phyloP scores from a whole-genome alignment of 2,888 invertebrate genomes.

The Ormyrus nitidulus region DNA sequence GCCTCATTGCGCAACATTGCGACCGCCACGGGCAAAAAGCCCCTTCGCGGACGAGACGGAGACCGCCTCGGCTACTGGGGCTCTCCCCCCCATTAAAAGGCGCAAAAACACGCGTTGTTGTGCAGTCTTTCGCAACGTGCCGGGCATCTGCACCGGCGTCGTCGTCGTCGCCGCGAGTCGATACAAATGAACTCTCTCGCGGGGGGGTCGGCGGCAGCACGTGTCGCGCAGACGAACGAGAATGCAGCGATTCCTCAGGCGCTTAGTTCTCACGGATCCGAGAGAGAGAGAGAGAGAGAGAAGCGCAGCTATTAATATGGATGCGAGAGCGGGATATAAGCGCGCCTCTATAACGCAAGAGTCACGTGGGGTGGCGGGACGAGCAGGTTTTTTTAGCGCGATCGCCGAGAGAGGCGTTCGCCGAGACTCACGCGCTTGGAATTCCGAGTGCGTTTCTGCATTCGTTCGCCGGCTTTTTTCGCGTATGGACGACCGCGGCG shows the following conservation, averaged over 20 bases:
- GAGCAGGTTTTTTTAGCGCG: background rate
- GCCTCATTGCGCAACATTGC: background rate
- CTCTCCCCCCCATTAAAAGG: too few relatives aligned
- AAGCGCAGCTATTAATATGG: conserved; percentile 34
- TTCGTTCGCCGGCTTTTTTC: too few relatives aligned
- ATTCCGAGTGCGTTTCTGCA: too few relatives aligned
- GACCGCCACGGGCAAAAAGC: too few relatives aligned
- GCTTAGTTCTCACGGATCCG: conserved; percentile 47
- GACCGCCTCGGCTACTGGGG: too few relatives aligned
- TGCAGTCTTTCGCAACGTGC: background rate
- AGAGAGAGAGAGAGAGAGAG: conserved; percentile 18
- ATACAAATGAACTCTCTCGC: background rate
- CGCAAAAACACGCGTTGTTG: too few relatives aligned
- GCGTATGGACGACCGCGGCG: too few relatives aligned
- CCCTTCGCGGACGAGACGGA: background rate
- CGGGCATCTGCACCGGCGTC: conserved; percentile 13
- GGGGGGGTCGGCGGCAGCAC: conserved; percentile 15
- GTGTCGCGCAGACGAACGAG: conserved; percentile 35
- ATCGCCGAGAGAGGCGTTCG: too few relatives aligned
- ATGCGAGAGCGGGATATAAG: background rate
- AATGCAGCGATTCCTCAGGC: conserved; percentile 49
- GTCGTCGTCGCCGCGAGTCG: too few relatives aligned
- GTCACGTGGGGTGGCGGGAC: conserved; percentile 2
- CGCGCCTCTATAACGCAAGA: background rate
- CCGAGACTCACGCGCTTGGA: too few relatives aligned